Percentiles rank a stretch among this genome's conserved stretches.
Evolutionary conservation across 2,888 invertebrate genomes (phyloP).

Genomic region (Cheiracanthium punctorium): DNA sequence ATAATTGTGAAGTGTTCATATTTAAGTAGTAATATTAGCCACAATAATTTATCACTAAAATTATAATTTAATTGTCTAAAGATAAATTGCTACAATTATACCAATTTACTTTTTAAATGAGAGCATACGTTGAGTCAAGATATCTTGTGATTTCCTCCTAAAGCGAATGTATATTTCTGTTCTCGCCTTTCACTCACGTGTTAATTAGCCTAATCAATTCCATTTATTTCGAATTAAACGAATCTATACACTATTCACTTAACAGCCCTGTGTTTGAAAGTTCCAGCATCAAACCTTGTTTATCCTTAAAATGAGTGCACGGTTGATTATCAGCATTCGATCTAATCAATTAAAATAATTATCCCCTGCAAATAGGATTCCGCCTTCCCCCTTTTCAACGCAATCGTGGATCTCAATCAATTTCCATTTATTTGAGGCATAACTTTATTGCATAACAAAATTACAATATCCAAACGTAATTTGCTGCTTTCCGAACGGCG

Average conservation of each 20-base stretch:
- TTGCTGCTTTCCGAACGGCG: background rate
- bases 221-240: background rate
- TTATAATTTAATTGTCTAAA: no score
- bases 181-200: no score
- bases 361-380: background rate
- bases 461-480: slow-evolving; percentile 10
- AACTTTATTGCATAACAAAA: slow-evolving; percentile 12
- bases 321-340: background rate
- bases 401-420: background rate
- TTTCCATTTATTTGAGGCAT: background rate
- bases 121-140: no score
- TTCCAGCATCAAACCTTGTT: background rate
- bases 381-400: background rate
- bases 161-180: no score
- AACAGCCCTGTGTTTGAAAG: background rate
- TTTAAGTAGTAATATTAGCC: no score
- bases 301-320: background rate
- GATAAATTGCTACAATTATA: no score
- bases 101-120: no score
- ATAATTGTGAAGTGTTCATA: no score
- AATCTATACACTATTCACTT: background rate
- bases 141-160: no score
- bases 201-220: no score
- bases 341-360: background rate
- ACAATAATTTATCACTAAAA: no score